A percentile compares a stretch with the other conserved stretches of the same genome.
Conservation (phyloP, 2,888 invertebrate genomes). For the Opisthograptis luteolata region DNA sequence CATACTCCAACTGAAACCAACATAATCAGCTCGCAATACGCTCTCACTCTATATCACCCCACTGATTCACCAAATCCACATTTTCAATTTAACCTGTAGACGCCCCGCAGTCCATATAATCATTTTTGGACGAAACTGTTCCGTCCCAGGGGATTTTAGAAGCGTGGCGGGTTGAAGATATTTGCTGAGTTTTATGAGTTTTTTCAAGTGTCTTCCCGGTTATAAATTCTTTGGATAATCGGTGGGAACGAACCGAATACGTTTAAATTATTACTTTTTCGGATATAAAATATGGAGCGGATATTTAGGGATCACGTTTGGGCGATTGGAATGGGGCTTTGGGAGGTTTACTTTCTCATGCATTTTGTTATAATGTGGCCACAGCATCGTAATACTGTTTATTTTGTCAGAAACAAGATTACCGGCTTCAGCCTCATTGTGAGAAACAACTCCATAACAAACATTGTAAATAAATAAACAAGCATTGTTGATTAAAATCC, state of each 20-base stretch:
- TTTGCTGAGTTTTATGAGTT: conserved; percentile 34
- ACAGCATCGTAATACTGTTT: not conserved
- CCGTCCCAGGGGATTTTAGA: conserved; percentile 17
- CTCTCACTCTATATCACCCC: no score
- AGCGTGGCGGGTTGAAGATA: conserved; percentile 25
- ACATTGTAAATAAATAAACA: no score
- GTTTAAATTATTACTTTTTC: conserved; percentile 33
- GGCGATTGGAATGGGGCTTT: conserved; percentile 4
- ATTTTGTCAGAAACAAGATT: no score
- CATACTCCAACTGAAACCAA: no score
- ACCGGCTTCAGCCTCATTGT: no score
- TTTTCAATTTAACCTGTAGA: conserved; percentile 37
- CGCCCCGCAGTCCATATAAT: conserved; percentile 28
- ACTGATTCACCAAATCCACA: conserved; percentile 31
- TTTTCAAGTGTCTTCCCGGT: conserved; percentile 22
- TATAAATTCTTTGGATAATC: conserved; percentile 33
- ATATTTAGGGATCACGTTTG: conserved; percentile 9
- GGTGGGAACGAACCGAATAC: conserved; percentile 21
- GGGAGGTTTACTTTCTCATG: not conserved
- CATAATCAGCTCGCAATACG: no score
- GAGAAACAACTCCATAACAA: no score
- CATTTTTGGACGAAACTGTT: conserved; percentile 25
- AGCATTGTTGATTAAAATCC: no score
- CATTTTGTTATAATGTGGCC: no score
- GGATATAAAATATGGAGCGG: conserved; percentile 21